Base-by-base conservation (phyloP, 2,113 vertebrate genomes). In the Sylvilagus bachmani region DNA sequence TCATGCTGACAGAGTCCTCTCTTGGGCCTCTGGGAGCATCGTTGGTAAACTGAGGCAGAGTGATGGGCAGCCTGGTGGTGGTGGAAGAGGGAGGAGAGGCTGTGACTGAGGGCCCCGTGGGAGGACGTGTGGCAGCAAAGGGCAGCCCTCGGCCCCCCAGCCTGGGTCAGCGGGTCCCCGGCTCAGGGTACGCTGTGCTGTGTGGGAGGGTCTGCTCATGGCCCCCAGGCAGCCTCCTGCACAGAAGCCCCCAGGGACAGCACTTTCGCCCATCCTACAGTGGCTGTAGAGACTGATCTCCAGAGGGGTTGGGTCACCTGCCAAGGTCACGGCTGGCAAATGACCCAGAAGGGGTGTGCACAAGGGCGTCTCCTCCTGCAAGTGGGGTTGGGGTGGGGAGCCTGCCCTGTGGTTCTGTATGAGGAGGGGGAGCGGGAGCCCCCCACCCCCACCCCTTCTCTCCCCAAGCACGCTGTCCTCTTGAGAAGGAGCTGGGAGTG, bases 221-320 rank as follows among this genome's bases (percentile, higher is more conserved):
- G 33, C 6, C 24, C 19, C 51, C 14, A 49, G 29, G 8, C 0
- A 9, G 7, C 70, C 5, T 49, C 19, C 7, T 2, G 4, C 1
- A 2, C 44, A n/a, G 25, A 77, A 66, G 17, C 0, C 31, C 66
- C 31, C 0, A 0, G 5, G 62, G 73, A 91, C 90, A 62, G n/a
- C 29, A 2, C n/a, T 19, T 49, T 0, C 36, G 31, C 31, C 25
- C 33, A 44, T 61, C 89, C 55, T 81, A 31, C 7, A 61, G 38
- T 44, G 44, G 44, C 12, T 0, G 10, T 55, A n/a, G 67, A 53
- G 27, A 86, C 33, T 29, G 38, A 70, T 53, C n/a, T 8, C 11
- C 6, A 7, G 24, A 66, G 75, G 16, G 79, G 22, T 6, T n/a
- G 27, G 27, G 19, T 64, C 16, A 49, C 29, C 33, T 31, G 10